phyloP scores from a whole-genome alignment of 2,797 vertebrate genomes.

The Sebastes nivosus region DNA sequence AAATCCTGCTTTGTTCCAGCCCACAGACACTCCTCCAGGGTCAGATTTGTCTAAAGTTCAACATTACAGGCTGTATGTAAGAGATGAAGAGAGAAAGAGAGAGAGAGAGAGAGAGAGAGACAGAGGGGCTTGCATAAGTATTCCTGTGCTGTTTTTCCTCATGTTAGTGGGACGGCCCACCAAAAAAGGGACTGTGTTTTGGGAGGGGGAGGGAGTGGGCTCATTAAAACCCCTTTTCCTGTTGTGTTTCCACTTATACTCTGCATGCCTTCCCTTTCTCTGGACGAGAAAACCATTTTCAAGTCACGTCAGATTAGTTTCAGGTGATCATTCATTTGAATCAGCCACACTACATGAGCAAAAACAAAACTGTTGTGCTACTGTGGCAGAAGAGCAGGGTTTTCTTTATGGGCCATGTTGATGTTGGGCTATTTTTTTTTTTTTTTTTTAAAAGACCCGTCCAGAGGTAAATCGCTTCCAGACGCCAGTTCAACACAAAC shows the following conservation, averaged over 20 bases:
- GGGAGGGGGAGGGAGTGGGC: conserved; percentile 39
- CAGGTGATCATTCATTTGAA: background rate
- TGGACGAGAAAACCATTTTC: background rate
- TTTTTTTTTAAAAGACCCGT: background rate
- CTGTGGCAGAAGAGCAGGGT: background rate
- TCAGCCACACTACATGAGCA: background rate
- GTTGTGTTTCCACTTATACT: conserved; percentile 44
- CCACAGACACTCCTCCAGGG: conserved; percentile 20
- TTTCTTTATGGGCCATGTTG: background rate
- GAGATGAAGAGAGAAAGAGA: background rate
- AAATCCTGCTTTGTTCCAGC: background rate
- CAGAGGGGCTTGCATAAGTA: conserved; percentile 12
- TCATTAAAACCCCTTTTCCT: conserved; percentile 57
- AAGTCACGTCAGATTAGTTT: conserved; percentile 19
- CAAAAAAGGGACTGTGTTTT: conserved; percentile 55
- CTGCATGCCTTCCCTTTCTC: conserved; percentile 4
- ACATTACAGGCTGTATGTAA: background rate
- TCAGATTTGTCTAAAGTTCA: conserved; percentile 62
- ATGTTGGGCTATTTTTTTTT: background rate
- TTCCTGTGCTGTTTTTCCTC: conserved; percentile 20
- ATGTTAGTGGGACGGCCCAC: conserved; percentile 21
- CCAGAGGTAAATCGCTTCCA: background rate
- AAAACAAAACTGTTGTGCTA: background rate
- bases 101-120: background rate
- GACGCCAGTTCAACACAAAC: background rate